A percentile compares a stretch with the other conserved stretches of the same genome.
Evolutionary conservation across 1,140 invertebrate species (phyloP).

Genomic region (Spodoptera litura): DNA sequence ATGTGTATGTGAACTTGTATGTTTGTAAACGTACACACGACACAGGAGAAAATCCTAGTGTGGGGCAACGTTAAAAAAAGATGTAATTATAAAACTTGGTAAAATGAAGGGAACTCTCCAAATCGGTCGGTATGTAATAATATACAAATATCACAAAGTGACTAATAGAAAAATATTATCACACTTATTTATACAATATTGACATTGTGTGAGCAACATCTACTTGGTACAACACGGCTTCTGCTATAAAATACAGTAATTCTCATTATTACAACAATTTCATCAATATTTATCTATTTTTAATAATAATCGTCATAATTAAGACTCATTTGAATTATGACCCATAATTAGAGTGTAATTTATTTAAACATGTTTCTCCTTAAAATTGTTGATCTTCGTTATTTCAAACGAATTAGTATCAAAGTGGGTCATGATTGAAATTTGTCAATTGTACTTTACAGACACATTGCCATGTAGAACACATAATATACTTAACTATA

Average conservation of each 20-base stretch:
- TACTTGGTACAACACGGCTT: background rate
- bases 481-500: constrained; percentile 9
- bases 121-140: background rate
- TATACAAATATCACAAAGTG: constrained; percentile 10
- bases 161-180: constrained; percentile 33
- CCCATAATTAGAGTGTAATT: too few relatives aligned
- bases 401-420: too few relatives aligned
- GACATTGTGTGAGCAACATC: constrained; percentile 28
- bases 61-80: too few relatives aligned
- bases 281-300: background rate
- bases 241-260: background rate
- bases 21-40: too few relatives aligned
- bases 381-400: too few relatives aligned
- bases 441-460: background rate
- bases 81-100: too few relatives aligned
- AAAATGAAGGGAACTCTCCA: background rate
- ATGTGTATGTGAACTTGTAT: too few relatives aligned
- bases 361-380: too few relatives aligned
- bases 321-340: too few relatives aligned
- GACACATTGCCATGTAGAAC: background rate
- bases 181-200: constrained; percentile 26
- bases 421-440: background rate
- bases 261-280: background rate
- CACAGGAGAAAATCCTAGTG: too few relatives aligned
- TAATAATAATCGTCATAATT: too few relatives aligned